Evolutionary conservation across 2,113 vertebrate species (phyloP), one percentile per base, ranked within the genome.

Genomic region (Dipodomys merriami): DNA sequence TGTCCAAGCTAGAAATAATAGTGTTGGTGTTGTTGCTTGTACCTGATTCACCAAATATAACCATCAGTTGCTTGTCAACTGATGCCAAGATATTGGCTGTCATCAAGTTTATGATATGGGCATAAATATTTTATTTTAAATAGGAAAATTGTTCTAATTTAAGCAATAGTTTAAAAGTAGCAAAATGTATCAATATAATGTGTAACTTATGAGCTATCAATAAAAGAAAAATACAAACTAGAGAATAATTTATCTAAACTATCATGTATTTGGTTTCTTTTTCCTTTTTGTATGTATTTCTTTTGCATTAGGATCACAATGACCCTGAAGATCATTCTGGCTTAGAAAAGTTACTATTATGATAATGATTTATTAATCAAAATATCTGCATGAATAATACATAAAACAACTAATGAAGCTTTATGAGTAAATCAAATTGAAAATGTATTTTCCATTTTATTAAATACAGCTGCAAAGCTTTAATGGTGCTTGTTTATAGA

Each of bases 281-380:
- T 93, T 83, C 3, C 44, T 5, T 10, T 46, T 39, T 86, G 11
- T 65, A 57, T 57, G 15, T 57, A 57, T 57, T 57, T 84, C 7
- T 88, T 30, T 86, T 2, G 6, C 16, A 16, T 10, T 12, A 76
- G 33, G 39, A 87, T 64, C 25, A 68, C 13, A 80, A 88, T 86
- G 23, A 68, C 11, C 92, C 67, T 44, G 39, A 88, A 49, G 35
- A 53, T 79, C 23, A 72, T 69, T 5, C 3, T 90, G 71, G 72
- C 8, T n/a, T 91, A 8, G 30, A 13, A 78, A 91, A 86, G 19
- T 84, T 79, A 79, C 71, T 93, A 76, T 86, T 74, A 90, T 93
- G n/a, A 82, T 62, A 95, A 83, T 92, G 83, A 97, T 83, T 86
- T 57, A 91, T 91, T 88, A 81, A 84, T 95, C 93, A 96, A 96